These are phyloP conservation scores for Pipistrellus pygmaeus DNA, from an alignment of 2,797 vertebrate species.

Conservation along the genomic window DNA sequence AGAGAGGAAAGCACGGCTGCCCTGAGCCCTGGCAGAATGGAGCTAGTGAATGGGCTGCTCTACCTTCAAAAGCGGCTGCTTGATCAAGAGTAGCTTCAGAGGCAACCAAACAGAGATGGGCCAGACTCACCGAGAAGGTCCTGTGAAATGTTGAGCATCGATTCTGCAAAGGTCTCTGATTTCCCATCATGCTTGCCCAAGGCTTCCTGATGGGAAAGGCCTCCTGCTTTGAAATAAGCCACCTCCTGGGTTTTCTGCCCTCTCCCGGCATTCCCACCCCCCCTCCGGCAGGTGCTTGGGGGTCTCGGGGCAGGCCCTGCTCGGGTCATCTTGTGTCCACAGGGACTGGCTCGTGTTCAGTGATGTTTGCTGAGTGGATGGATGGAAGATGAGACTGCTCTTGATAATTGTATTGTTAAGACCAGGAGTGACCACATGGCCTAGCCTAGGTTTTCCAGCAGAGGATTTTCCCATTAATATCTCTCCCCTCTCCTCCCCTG, in stretches of 20 bases:
- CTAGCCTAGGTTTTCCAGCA: not conserved
- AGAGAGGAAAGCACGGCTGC: not conserved
- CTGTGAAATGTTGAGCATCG: not conserved
- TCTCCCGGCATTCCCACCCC: rapidly evolving
- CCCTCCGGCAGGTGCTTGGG: not conserved
- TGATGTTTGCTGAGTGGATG: not conserved
- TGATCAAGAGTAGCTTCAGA: not conserved
- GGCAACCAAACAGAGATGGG: not conserved
- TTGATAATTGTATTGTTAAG: not conserved
- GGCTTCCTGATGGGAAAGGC: constrained; percentile 29
- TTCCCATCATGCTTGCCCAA: not conserved
- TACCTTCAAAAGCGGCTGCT: not conserved
- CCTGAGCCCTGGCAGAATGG: not conserved
- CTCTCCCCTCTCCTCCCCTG: rapidly evolving
- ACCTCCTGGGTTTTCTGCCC: not conserved
- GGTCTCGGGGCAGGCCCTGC: not conserved
- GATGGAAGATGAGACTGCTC: not conserved
- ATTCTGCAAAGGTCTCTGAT: not conserved
- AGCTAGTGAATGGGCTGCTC: not conserved
- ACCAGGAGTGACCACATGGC: not conserved
- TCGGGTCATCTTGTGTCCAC: not conserved
- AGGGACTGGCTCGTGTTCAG: not conserved
- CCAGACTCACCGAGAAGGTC: rapidly evolving
- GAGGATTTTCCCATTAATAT: not conserved
- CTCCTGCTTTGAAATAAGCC: not conserved